phyloP scores from a whole-genome alignment of 2,113 vertebrate species.

The Cinclus cinclus region DNA sequence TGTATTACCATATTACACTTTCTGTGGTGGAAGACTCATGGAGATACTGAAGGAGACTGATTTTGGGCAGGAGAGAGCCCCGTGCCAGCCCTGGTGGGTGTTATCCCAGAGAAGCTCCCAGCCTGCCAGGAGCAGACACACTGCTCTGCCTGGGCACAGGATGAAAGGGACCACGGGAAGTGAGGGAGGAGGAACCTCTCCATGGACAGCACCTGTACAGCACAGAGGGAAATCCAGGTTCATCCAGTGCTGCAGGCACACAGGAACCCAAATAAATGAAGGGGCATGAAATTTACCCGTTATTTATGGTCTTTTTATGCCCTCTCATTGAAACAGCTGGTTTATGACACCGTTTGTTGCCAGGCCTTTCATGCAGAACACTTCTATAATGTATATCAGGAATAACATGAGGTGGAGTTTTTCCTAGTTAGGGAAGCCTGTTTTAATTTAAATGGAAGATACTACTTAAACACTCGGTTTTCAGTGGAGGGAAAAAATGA shows the following conservation, averaged over 20 bases:
- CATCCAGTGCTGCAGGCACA: neutral
- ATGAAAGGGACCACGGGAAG: fast-evolving
- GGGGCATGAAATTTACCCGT: neutral
- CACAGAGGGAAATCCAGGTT: neutral
- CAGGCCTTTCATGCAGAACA: neutral
- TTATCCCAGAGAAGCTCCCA: neutral
- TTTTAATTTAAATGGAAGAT: neutral
- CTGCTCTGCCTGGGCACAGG: fast-evolving
- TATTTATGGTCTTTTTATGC: neutral
- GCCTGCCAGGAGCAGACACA: neutral
- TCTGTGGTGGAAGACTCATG: neutral
- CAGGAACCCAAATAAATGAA: neutral
- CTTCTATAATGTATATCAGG: neutral
- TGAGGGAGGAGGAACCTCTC: neutral
- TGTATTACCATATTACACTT: neutral
- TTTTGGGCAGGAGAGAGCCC: neutral
- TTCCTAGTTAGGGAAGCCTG: neutral
- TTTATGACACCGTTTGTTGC: neutral
- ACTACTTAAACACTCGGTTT: neutral
- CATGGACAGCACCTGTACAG: fast-evolving
- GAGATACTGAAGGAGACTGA: neutral
- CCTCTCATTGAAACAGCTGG: neutral
- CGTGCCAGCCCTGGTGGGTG: neutral
- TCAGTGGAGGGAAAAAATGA: neutral
- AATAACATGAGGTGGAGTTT: neutral